Conservation (phyloP, 2,797 vertebrate species). For the Protosalanx chinensis region DNA sequence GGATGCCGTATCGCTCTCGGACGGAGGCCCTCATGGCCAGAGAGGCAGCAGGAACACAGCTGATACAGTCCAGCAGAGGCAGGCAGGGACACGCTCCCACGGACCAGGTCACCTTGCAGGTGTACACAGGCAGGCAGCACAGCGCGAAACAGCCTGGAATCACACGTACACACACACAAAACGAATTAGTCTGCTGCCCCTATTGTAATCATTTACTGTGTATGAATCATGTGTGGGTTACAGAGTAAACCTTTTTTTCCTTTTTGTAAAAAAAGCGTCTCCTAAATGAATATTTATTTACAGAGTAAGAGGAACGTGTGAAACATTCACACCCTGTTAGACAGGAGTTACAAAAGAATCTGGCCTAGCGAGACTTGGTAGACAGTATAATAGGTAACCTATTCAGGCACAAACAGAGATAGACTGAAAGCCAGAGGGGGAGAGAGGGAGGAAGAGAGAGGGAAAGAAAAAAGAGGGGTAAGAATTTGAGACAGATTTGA, state of each 20-base stretch:
- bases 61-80: constrained; percentile 67
- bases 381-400: too few species aligned
- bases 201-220: too few species aligned
- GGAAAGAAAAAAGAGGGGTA: constrained; percentile 1
- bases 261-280: too few species aligned
- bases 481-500: too few species aligned
- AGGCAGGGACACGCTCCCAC: constrained; percentile 65
- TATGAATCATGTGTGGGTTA: too few species aligned
- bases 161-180: background rate
- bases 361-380: too few species aligned
- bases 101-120: constrained; percentile 65
- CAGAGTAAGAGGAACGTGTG: too few species aligned
- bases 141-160: constrained; percentile 65
- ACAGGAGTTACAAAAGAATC: too few species aligned
- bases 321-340: too few species aligned
- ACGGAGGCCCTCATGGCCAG: constrained; percentile 68
- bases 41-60: constrained; percentile 67
- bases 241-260: too few species aligned
- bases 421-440: background rate
- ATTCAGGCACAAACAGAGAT: background rate
- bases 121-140: constrained; percentile 74
- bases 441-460: background rate
- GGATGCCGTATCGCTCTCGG: constrained; percentile 64
- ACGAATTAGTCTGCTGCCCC: too few species aligned
- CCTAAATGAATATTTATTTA: too few species aligned